Evolutionary conservation across 2,888 invertebrate genomes (phyloP), one percentile per base, ranked within the genome.

Genomic region (Melipona bicolor): DNA sequence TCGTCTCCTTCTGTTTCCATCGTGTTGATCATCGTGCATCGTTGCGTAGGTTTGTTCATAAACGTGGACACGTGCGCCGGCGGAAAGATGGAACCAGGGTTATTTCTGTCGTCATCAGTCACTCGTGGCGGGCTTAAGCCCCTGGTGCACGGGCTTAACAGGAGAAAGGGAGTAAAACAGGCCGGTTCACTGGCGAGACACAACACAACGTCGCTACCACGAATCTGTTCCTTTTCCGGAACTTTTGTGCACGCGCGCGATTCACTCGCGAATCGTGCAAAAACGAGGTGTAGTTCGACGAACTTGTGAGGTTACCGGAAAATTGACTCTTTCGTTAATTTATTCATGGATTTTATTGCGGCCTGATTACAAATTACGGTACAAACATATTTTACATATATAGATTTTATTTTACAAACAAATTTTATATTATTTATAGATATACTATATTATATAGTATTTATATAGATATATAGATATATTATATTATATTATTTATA

Each of bases 91-190:
- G 90, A 89, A 84, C 85, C 85, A 80, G 90, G 90, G 91, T 92
- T 94, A 94, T 94, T 94, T 93, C 90, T 92, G 93, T 92, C 92
- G 92, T 92, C 93, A 93, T 94, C 93, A 92, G 93, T 94, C 93
- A 93, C 93, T 92, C 89, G 90, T 86, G 87, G 90, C 88, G 80
- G 87, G 85, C 87, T 87, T 85, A 83, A 87, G 85, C 83, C 85
- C 65, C 76, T 56, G 87, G 71, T 21, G 67, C 68, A 52, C 65
- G 54, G 70, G 36, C 50, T 15, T 49, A 72, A 17, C 61, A 2
- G 54, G 73, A 70, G 78, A 74, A 59, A 78, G 74, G 74, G 72
- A 81, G 75, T 19, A 67, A 75, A 71, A 70, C 77, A 76, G 78
- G 65, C 79, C 77, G 67, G 69, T 70, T 52, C 2, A 52, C 67